Evolutionary conservation across 2,888 invertebrate species (phyloP), one percentile per base, ranked within the genome.

Genomic region (Listrodromus nycthemerus): DNA sequence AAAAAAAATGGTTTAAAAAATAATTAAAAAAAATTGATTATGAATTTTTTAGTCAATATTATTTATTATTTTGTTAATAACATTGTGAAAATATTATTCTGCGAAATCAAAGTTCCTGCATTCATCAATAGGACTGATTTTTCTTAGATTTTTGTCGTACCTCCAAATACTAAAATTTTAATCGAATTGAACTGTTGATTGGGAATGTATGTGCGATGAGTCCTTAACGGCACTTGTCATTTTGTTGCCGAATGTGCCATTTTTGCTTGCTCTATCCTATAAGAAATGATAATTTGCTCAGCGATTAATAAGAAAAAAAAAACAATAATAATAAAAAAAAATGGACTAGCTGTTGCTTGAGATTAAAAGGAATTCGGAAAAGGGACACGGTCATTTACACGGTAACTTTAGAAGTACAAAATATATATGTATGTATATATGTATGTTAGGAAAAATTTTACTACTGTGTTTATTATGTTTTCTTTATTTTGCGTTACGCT

Each of bases 371-470:
- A 76, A 48, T 65, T 41, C 50, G 52, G 70, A 65, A 71, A 65
- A 70, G 70, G 50, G 71, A 70, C 61, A 78, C 71, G 58, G 58
- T 71, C 37, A 52, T 41, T 66, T 41, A 76, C 63, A 74, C 77
- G 69, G 50, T 66, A 16, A 63, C 63, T 67, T 69, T 48, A 37
- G 55, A 80, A 80, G 80, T 84, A 84, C 65, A 80, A 84, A 80
- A 84, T 74, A 80, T 83, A 83, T 80, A 71, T 63, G 58, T 80
- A 24, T 58, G 33, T 67, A 69, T 82, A 65, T 48, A 70, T 48
- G 63, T 78, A 71, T 82, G 48, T 37, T 33, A 76, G 73, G 61
- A 67, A 55, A 52, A 66, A 16, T 55, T 66, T 76, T 21, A 30
- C 67, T 61, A 67, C 58, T 30, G 66, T 30, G n/a, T 66, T 13